Conservation (phyloP, 2,797 vertebrate species). For the Spondyliosoma cantharus region DNA sequence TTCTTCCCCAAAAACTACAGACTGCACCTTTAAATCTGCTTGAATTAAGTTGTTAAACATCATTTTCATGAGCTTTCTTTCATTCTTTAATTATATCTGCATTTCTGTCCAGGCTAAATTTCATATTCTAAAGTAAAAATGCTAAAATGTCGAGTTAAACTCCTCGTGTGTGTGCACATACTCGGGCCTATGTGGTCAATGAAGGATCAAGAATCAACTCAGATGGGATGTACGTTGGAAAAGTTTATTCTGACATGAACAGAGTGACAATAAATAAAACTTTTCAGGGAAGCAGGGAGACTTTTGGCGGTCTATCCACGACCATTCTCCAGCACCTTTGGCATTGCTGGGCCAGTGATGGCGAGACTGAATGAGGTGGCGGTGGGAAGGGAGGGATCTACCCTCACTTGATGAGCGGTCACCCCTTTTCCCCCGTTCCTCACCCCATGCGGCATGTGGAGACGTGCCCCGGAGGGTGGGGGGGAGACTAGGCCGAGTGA, state of each 20-base stretch:
- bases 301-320: conserved; percentile 75
- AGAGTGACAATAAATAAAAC: conserved; percentile 83
- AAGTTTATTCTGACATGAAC: conserved; percentile 88
- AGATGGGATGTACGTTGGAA: conserved; percentile 82
- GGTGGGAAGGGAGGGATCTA: conserved; percentile 82
- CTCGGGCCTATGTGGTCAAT: conserved; percentile 45
- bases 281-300: conserved; percentile 78
- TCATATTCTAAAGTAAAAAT: no score
- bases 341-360: conserved; percentile 82
- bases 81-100: no score
- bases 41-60: no score
- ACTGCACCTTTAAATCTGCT: no score
- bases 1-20: no score
- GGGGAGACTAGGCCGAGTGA: conserved; percentile 61
- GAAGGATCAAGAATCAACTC: conserved; percentile 73
- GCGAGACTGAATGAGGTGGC: conserved; percentile 80
- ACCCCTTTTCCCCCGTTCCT: conserved; percentile 83
- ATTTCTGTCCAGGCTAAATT: no score
- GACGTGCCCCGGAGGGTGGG: conserved; percentile 62
- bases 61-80: no score
- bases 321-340: conserved; percentile 83
- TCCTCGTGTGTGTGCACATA: no score
- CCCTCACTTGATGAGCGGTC: conserved; percentile 87
- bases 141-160: no score
- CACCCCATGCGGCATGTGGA: conserved; percentile 79